Evolutionary conservation across 2,888 invertebrate genomes (phyloP), one percentile per base, ranked within the genome.

Genomic region (Boloria selene): DNA sequence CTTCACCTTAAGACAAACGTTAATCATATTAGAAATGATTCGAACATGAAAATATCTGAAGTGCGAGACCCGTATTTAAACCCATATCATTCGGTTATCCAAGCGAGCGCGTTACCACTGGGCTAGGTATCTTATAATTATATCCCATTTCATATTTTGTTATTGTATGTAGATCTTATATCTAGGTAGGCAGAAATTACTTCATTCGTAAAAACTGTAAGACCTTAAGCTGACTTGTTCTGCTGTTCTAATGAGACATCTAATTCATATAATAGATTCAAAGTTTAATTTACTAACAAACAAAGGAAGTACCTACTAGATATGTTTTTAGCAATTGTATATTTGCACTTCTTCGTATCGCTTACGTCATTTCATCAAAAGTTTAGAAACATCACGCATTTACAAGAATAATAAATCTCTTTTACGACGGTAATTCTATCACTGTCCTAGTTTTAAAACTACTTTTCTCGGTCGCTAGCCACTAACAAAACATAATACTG

Each of bases 391-490:
- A 60, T 67, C 64, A 65, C 55, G 67, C 78, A 76, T 82, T 80
- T 79, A 81, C 75, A 76, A 73, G 76, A 79, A 75, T 75, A 78
- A 74, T 79, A 76, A 76, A 77, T 78, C 76, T 71, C 73, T 75
- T 80, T 81, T 79, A 80, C 76, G 79, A 78, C 72, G 72, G 67
- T 76, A 70, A 76, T 77, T 75, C 60, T 75, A 70, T 76, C 70
- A 75, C 72, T 79, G 80, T 75, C 73, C 77, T 70, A 79, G 78
- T 77, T 83, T 78, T 73, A 64, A 55, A 63, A 61, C 65, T 65
- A 58, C 65, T 64, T 60, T 65, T 56, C 56, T 56, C 45, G 26
- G 45, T 56, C 56, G 56, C 26, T 51, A 42, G 53, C 52, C 38
- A 44, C 61, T 47, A 61, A 61, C 56, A 56, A 56, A 56, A 63